These are phyloP conservation scores for Aspidoscelis tigris DNA, from an alignment of 2,113 vertebrate species.

Conservation along the genomic window DNA sequence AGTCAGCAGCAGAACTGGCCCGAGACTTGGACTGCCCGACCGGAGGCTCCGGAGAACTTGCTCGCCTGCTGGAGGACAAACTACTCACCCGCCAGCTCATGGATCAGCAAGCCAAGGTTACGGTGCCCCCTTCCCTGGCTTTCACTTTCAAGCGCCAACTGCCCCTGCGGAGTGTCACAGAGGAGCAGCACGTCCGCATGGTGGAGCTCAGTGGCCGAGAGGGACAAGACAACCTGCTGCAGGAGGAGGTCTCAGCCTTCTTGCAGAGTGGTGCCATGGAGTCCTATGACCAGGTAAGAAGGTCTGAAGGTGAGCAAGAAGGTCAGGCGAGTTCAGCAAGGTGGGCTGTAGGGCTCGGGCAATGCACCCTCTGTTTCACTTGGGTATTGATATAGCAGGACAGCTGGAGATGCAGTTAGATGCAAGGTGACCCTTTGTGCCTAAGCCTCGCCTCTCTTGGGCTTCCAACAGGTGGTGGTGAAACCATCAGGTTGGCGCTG, in stretches of 20 bases:
- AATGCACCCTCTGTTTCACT: background rate
- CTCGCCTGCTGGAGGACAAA: conserved; percentile 73
- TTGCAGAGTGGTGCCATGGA: conserved; percentile 69
- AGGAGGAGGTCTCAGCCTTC: conserved; percentile 74
- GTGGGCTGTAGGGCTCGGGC: background rate
- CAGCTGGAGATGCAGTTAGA: no score
- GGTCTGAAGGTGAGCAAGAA: background rate
- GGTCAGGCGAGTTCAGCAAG: background rate
- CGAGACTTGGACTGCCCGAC: conserved; percentile 77
- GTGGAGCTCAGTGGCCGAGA: conserved; percentile 72
- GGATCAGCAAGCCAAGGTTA: conserved; percentile 58
- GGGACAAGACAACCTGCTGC: conserved; percentile 67
- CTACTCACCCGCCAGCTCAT: conserved; percentile 73
- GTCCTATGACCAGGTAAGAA: conserved; percentile 70
- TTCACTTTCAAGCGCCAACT: conserved; percentile 61
- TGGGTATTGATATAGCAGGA: no score
- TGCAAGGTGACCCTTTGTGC: background rate
- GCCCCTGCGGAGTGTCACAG: conserved; percentile 39
- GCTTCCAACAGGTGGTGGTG: conserved; percentile 64
- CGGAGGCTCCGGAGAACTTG: conserved; percentile 71
- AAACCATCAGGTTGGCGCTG: conserved; percentile 68
- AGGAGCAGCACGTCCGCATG: conserved; percentile 49
- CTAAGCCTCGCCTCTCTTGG: background rate
- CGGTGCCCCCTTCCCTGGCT: conserved; percentile 77
- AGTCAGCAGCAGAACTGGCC: conserved; percentile 71